Evolutionary conservation across 2,797 vertebrate species (phyloP), one percentile per base, ranked within the genome.

Genomic region (Dryobates pubescens): DNA sequence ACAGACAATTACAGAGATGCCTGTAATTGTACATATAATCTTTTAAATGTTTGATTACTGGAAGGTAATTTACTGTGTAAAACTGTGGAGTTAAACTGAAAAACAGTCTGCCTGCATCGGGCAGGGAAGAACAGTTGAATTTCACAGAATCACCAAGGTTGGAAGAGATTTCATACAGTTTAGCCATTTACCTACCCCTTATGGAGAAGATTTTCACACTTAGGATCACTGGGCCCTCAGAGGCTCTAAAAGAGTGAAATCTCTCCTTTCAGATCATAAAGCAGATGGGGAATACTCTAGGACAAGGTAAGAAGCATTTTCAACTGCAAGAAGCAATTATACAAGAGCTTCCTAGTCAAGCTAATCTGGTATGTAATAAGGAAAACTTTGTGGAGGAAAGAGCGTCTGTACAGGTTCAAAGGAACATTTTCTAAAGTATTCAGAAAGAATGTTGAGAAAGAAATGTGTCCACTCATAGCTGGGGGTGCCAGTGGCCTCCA

Each of bases 11-110:
- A 86, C 88, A 54, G 61, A 83, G 67, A 88, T 88, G 76, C 32
- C 88, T 92, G 34, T 88, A 84, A 88, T 83, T 84, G 68, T 36
- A 61, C 41, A 41, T 16, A 82, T 26, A 56, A 88, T 59, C 67
- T 88, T 92, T 64, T 67, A 89, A 94, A 93, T 57, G 57, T 38
- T 90, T 91, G 64, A 83, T 92, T 93, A 91, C 80, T 75, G 43
- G 38, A 88, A 88, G 23, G 73, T 57, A 88, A 70, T 86, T 89
- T 88, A 61, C 58, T 86, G 68, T 65, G 49, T 7, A 69, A 95
- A 92, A 94, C 13, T 38, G 73, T 0, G 1, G 18, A 7, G 2
- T 70, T 73, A 73, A 88, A 71, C 61, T 78, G 56, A 68, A 86
- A 92, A 89, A 54, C n/a, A 73, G 41, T 27, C 29, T 87, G 51